Evolutionary conservation across 2,113 vertebrate genomes (phyloP), one percentile per base, ranked within the genome.

Genomic region (Corapipo altera): DNA sequence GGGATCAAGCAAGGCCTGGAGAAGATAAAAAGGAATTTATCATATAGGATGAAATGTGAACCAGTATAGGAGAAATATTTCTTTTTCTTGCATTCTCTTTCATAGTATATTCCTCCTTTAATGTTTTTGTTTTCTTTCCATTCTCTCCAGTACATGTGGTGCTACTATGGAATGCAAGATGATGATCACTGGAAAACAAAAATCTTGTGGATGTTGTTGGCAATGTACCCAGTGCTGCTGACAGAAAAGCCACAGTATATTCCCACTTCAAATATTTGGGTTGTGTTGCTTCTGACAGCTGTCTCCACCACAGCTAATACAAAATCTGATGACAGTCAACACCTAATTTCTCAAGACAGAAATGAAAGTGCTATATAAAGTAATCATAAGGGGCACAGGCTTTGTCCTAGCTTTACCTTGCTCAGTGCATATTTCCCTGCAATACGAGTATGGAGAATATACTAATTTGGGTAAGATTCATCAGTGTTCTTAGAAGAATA

Each of bases 291-390:
- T 80, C 51, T 93, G 91, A 86, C 86, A 95, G 80, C 80, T 97
- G 83, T 74, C 91, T 91, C 48, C 48, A 73, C 46, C 19, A 15
- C 14, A 88, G 85, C 28, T 71, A 88, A 32, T 52, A 64, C 30
- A 72, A 61, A 72, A 75, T 82, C 77, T 85, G 78, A 91, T 57
- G 48, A 44, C 11, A 85, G 41, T 28, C 67, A 88, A 71, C 14
- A 51, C 46, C n/a, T 88, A 74, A 83, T 93, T 91, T 91, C 67
- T 86, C 32, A 74, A 77, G 94, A 84, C 71, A 93, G 88, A 93
- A 96, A 77, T 49, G 20, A 66, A 46, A 62, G n/a, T 73, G 46
- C 28, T 39, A 27, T 80, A 76, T 78, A 66, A 81, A 81, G 32
- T 35, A 91, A 78, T 23, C 57, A 64, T 37, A 67, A 83, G 89